A percentile compares a stretch with the other conserved stretches of the same genome.
Evolutionary conservation across 2,113 vertebrate species (phyloP).

Genomic region (Halichoeres trimaculatus): DNA sequence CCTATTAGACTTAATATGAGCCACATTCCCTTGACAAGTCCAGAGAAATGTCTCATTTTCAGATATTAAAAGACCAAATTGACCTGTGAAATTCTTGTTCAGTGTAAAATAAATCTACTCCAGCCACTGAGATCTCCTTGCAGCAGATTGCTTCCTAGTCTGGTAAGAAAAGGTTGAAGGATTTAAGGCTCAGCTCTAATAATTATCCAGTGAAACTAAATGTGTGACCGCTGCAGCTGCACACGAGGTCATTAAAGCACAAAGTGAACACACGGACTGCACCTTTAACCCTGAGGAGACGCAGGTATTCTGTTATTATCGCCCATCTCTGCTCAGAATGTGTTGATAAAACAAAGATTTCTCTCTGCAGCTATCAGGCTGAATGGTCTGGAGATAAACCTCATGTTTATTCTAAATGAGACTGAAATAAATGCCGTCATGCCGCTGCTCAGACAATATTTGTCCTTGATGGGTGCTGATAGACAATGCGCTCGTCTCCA

Average conservation of each 20-base stretch:
- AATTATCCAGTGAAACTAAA: too few relatives aligned
- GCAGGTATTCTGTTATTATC: slow-evolving; percentile 29
- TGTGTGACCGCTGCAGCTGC: background rate
- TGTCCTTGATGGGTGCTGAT: slow-evolving; percentile 70
- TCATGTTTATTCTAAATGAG: slow-evolving; percentile 50
- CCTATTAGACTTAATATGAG: too few relatives aligned
- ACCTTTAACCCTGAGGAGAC: background rate
- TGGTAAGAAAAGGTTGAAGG: too few relatives aligned
- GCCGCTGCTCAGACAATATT: slow-evolving; percentile 63
- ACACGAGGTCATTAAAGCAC: too few relatives aligned
- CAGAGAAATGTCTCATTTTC: too few relatives aligned
- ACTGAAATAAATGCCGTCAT: slow-evolving; percentile 65
- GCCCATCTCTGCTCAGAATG: slow-evolving; percentile 57
- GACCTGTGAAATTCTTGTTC: too few relatives aligned
- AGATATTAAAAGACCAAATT: too few relatives aligned
- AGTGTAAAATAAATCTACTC: too few relatives aligned
- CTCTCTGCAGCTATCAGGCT: slow-evolving; percentile 36
- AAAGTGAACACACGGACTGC: background rate
- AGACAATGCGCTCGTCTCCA: slow-evolving; percentile 67
- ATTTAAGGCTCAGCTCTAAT: too few relatives aligned
- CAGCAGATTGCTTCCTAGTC: too few relatives aligned
- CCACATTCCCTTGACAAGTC: too few relatives aligned
- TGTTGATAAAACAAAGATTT: slow-evolving; percentile 52
- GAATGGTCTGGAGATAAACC: slow-evolving; percentile 54
- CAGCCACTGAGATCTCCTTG: too few relatives aligned